Evolutionary conservation across 2,888 invertebrate species (phyloP).

Genomic region (Microdon myrmicae): DNA sequence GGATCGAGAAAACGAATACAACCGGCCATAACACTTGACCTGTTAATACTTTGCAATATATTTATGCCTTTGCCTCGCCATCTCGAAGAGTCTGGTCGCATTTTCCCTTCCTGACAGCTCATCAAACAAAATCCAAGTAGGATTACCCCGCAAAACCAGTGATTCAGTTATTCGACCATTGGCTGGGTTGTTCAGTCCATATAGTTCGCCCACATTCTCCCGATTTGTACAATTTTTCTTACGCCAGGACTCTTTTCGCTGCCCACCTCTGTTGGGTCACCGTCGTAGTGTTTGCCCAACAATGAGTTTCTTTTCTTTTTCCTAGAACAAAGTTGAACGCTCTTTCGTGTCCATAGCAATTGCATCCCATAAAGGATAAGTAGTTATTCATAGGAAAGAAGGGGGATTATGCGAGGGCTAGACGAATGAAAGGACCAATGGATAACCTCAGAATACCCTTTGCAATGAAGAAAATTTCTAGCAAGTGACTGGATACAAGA

Average conservation of each 20-base stretch:
- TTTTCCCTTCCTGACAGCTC: constrained; percentile 40
- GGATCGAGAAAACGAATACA: too few relatives aligned
- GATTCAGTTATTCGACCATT: constrained; percentile 7
- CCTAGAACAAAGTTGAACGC: constrained; percentile 36
- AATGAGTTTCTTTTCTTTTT: constrained; percentile 21
- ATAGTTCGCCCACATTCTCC: constrained; percentile 28
- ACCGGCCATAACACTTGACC: too few relatives aligned
- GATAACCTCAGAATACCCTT: constrained; percentile 41
- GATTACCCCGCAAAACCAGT: constrained; percentile 23
- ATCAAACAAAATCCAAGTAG: constrained; percentile 40
- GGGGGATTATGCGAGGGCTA: constrained; percentile 7
- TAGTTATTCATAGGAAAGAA: too few relatives aligned
- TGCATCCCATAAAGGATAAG: not conserved
- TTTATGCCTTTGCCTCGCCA: too few relatives aligned
- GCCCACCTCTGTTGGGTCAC: constrained; percentile 21
- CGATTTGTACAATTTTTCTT: constrained; percentile 24
- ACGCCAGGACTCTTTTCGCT: constrained; percentile 40
- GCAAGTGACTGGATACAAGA: constrained; percentile 33
- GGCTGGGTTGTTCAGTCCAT: constrained; percentile 33
- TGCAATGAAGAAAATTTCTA: constrained; percentile 12
- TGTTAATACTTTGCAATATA: too few relatives aligned
- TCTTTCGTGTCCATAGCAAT: constrained; percentile 37
- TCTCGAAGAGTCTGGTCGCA: too few relatives aligned
- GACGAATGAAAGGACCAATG: constrained; percentile 21
- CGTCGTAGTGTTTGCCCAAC: constrained; percentile 44